Percentiles rank a stretch among this genome's conserved stretches.
Evolutionary conservation across 2,113 vertebrate genomes (phyloP).

Genomic region (Ptilonorhynchus violaceus): DNA sequence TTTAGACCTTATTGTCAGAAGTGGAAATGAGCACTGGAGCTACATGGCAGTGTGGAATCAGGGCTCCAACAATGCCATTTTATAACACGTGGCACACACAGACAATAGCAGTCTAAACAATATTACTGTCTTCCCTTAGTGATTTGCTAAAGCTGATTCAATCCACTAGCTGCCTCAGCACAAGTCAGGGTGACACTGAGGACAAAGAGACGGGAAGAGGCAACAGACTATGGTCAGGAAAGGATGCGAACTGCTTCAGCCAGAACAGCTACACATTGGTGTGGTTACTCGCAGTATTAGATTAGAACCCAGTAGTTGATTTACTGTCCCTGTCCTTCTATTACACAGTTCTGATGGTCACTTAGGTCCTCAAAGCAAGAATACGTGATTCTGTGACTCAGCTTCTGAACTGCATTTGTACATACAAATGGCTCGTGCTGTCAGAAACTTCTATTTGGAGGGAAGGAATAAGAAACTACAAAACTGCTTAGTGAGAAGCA

Average conservation of each 20-base stretch:
- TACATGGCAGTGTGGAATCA: background rate
- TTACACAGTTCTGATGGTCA: background rate
- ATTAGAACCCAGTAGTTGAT: background rate
- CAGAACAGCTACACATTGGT: background rate
- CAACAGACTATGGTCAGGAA: background rate
- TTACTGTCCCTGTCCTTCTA: background rate
- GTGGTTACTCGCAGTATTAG: background rate
- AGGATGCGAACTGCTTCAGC: background rate
- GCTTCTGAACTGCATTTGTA: background rate
- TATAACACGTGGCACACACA: background rate
- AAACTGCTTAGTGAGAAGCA: background rate
- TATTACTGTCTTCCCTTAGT: background rate
- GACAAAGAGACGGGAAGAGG: background rate
- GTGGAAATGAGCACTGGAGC: background rate
- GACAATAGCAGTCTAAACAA: background rate
- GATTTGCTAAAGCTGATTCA: constrained; percentile 17
- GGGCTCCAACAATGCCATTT: background rate
- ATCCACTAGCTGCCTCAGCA: background rate
- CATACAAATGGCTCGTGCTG: background rate
- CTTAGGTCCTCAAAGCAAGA: background rate
- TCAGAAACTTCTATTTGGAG: background rate
- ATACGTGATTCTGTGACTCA: background rate
- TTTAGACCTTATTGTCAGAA: background rate
- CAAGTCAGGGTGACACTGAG: background rate
- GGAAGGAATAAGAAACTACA: background rate